These are phyloP conservation scores for Isichthys henryi DNA, from an alignment of 2,113 vertebrate genomes.

Conservation along the genomic window DNA sequence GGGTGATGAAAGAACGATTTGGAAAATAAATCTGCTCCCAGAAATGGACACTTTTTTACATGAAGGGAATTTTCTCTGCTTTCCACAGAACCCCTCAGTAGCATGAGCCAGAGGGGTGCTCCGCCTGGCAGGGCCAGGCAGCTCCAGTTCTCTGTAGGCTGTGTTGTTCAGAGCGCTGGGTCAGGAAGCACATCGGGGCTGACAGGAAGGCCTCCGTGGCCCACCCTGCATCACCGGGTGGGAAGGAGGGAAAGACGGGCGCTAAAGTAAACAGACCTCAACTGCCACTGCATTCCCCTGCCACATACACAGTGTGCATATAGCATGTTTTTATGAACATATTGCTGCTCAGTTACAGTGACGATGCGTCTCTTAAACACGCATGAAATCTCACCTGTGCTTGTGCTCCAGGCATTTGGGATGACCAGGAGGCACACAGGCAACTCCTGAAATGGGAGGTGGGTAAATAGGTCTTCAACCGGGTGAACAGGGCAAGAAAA, in stretches of 20 bases:
- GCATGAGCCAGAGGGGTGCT: neutral
- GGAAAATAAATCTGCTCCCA: neutral
- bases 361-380: neutral
- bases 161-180: slow-evolving; percentile 32
- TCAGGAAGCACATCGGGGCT: slow-evolving; percentile 67
- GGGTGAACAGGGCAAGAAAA: neutral
- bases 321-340: neutral
- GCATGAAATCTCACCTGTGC: neutral
- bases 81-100: neutral
- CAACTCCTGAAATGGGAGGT: neutral
- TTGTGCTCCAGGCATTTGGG: neutral
- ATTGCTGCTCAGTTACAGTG: neutral
- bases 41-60: neutral
- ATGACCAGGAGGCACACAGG: neutral
- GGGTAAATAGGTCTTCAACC: neutral
- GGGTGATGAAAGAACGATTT: neutral
- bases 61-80: neutral
- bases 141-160: neutral
- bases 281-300: neutral
- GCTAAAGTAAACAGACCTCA: slow-evolving; percentile 40
- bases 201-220: slow-evolving; percentile 72
- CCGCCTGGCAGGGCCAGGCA: neutral
- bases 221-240: slow-evolving; percentile 60
- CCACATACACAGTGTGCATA: slow-evolving; percentile 29
- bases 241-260: slow-evolving; percentile 44